Conservation (phyloP, 2,797 vertebrate genomes). For the Synanceia verrucosa region DNA sequence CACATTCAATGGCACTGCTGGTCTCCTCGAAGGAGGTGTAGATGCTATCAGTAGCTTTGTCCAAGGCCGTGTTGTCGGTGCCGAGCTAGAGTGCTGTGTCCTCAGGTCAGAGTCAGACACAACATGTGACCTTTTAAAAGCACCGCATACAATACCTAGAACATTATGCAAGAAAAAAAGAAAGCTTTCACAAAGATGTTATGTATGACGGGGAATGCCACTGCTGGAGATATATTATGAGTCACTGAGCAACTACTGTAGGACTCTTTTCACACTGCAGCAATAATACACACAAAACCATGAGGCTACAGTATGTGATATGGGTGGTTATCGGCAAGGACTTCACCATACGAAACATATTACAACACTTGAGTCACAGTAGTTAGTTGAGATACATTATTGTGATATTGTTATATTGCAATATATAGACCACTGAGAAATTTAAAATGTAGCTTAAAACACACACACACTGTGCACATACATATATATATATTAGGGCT, state of each 20-base stretch:
- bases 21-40: constrained; percentile 24
- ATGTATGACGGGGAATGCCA: not conserved
- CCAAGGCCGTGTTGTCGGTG: constrained; percentile 8
- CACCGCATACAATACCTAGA: constrained; percentile 17
- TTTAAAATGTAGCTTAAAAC: too few relatives aligned
- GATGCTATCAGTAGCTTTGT: constrained; percentile 56
- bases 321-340: too few relatives aligned
- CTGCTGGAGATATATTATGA: constrained; percentile 14
- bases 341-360: too few relatives aligned
- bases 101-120: constrained; percentile 53
- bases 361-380: too few relatives aligned
- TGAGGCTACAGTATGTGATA: not conserved
- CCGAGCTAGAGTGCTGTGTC: constrained; percentile 30
- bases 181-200: constrained; percentile 30
- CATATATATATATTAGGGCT: too few relatives aligned
- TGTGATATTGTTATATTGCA: too few relatives aligned
- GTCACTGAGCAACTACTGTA: constrained; percentile 25
- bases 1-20: constrained; percentile 32
- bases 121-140: constrained; percentile 55
- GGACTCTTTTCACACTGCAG: constrained; percentile 12
- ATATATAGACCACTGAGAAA: too few relatives aligned
- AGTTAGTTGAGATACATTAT: too few relatives aligned
- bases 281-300: constrained; percentile 15
- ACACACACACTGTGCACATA: too few relatives aligned
- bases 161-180: constrained; percentile 22